Evolutionary conservation across 1,140 invertebrate genomes (phyloP).

Genomic region (Pomacea maculata): DNA sequence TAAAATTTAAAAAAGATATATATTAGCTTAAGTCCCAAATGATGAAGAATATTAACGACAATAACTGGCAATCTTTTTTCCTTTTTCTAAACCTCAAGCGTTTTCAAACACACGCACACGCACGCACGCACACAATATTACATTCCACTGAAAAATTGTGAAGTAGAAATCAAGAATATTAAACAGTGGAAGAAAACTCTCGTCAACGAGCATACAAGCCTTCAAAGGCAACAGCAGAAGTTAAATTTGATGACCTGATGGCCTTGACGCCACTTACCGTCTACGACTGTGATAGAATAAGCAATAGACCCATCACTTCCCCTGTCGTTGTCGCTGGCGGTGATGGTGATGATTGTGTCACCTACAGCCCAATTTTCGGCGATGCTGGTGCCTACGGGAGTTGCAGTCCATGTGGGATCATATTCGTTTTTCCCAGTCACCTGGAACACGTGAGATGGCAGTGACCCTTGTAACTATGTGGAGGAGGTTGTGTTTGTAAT

Average conservation of each 20-base stretch:
- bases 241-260: slow-evolving; percentile 31
- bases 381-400: slow-evolving; percentile 18
- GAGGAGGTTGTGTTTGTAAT: background rate
- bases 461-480: background rate
- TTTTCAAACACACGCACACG: background rate
- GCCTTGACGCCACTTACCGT: slow-evolving; percentile 68
- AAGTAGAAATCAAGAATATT: background rate
- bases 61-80: no score
- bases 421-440: slow-evolving; percentile 72
- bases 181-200: no score
- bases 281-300: slow-evolving; percentile 26
- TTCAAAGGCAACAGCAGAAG: slow-evolving; percentile 71
- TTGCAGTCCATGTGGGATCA: slow-evolving; percentile 29
- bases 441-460: background rate
- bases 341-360: slow-evolving; percentile 32
- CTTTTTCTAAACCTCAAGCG: background rate
- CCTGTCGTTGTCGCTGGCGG: slow-evolving; percentile 42
- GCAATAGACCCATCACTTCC: slow-evolving; percentile 29
- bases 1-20: no score
- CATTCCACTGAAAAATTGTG: no score
- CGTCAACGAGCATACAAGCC: background rate
- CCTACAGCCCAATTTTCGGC: slow-evolving; percentile 33
- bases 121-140: slow-evolving; percentile 1
- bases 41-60: no score
- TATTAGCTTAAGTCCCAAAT: no score